Evolutionary conservation across 2,113 vertebrate genomes (phyloP).

Genomic region (Nothocercus julius): DNA sequence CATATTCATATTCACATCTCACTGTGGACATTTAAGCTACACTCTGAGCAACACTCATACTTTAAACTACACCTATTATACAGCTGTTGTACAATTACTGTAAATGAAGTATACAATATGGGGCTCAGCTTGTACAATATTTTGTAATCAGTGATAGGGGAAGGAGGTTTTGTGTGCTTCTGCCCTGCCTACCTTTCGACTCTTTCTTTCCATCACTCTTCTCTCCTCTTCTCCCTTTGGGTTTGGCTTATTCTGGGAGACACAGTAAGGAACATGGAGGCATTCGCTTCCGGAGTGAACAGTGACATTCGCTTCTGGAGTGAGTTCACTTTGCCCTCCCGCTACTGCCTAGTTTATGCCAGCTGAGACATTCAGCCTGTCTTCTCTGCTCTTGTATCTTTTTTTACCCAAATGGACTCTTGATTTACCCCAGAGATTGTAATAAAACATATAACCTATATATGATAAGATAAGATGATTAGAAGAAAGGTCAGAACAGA

Average conservation of each 20-base stretch:
- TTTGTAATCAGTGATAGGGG: conserved; percentile 62
- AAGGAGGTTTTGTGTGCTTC: conserved; percentile 41
- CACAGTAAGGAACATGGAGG: background rate
- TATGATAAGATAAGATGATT: background rate
- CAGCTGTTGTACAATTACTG: conserved; percentile 82
- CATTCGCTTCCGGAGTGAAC: conserved; percentile 12
- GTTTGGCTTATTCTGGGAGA: conserved; percentile 35
- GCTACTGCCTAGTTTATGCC: background rate
- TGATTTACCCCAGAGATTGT: background rate
- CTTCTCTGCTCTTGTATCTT: background rate
- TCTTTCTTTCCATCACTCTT: conserved; percentile 2
- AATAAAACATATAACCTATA: fast-evolving
- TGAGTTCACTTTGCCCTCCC: conserved; percentile 23
- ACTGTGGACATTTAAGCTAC: conserved; percentile 80
- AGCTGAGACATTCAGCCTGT: background rate
- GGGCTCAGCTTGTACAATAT: conserved; percentile 61
- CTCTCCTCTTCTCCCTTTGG: conserved; percentile 4
- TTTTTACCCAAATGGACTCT: background rate
- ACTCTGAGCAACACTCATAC: conserved; percentile 78
- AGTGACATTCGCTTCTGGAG: conserved; percentile 6
- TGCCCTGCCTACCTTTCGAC: background rate
- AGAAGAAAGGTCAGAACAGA: background rate
- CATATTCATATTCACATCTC: conserved; percentile 80
- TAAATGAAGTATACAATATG: conserved; percentile 77
- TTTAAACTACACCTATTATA: conserved; percentile 83